A percentile compares a stretch with the other conserved stretches of the same genome.
These are phyloP conservation scores for Bibio marci DNA, from an alignment of 2,888 invertebrate genomes.

Conservation along the genomic window DNA sequence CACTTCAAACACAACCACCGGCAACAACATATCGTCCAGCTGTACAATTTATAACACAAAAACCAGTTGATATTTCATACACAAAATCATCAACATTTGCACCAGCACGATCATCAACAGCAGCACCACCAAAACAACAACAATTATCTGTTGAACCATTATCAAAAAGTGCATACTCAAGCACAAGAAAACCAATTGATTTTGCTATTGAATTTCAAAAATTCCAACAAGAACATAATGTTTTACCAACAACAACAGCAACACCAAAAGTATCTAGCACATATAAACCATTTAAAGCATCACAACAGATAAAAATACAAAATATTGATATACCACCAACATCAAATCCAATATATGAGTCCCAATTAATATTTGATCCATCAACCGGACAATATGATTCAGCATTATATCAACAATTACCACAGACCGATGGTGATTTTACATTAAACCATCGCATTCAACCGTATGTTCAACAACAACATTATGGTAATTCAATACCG, in stretches of 20 bases:
- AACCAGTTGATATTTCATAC: conserved; percentile 26
- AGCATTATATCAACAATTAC: conserved; percentile 56
- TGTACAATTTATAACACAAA: conserved; percentile 40
- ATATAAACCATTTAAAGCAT: conserved; percentile 18
- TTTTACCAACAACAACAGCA: conserved; percentile 33
- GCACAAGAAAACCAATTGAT: conserved; percentile 30
- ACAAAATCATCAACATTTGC: conserved; percentile 13
- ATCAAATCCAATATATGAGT: conserved; percentile 53
- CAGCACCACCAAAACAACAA: conserved; percentile 17
- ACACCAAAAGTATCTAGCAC: conserved; percentile 6
- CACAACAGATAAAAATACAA: conserved; percentile 13
- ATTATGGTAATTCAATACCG: conserved; percentile 51
- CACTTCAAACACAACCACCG: conserved; percentile 34
- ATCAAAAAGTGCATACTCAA: conserved; percentile 1
- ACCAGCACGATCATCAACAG: conserved; percentile 22
- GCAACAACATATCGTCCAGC: conserved; percentile 51
- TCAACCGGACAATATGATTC: conserved; percentile 61
- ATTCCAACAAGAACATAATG: conserved; percentile 48
- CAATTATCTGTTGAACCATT: conserved; percentile 6
- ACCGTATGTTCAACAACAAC: conserved; percentile 38
- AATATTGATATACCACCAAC: conserved; percentile 26
- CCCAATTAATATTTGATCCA: conserved; percentile 61
- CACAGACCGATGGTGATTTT: conserved; percentile 54
- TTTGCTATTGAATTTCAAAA: conserved; percentile 61
- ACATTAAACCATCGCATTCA: conserved; percentile 42